A percentile compares a stretch with the other conserved stretches of the same genome.
Conservation (phyloP, 2,888 invertebrate genomes). For the Campoplex nolae region DNA sequence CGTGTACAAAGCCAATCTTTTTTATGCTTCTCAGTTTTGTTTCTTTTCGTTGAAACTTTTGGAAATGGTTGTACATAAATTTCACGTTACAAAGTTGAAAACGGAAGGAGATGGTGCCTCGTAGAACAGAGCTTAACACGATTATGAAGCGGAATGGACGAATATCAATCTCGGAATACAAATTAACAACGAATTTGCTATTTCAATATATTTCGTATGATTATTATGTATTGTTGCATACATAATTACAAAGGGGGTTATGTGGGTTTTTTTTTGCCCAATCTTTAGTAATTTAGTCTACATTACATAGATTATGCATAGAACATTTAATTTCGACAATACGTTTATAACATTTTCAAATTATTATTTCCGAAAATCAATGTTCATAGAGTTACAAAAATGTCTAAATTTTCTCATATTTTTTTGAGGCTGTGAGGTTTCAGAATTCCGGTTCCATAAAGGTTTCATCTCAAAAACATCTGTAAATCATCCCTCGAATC, state of each 20-base stretch:
- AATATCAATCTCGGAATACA: background rate
- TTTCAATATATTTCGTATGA: background rate
- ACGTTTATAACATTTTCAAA: too few relatives aligned
- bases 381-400: background rate
- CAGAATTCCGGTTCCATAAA: background rate
- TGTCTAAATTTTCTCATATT: background rate
- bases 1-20: constrained; percentile 23
- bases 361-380: background rate
- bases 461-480: background rate
- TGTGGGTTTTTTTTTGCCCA: too few relatives aligned
- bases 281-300: too few relatives aligned
- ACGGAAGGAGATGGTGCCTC: background rate
- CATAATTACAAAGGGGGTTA: background rate
- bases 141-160: background rate
- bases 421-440: background rate
- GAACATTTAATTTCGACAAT: too few relatives aligned
- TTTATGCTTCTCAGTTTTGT: background rate
- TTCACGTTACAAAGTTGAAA: background rate
- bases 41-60: background rate
- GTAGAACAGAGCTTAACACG: background rate
- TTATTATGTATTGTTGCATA: background rate
- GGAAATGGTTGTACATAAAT: background rate
- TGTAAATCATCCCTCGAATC: background rate
- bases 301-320: too few relatives aligned
- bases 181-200: background rate